These are phyloP conservation scores for Diorhabda sublineata DNA, from an alignment of 1,140 invertebrate species.

Conservation along the genomic window DNA sequence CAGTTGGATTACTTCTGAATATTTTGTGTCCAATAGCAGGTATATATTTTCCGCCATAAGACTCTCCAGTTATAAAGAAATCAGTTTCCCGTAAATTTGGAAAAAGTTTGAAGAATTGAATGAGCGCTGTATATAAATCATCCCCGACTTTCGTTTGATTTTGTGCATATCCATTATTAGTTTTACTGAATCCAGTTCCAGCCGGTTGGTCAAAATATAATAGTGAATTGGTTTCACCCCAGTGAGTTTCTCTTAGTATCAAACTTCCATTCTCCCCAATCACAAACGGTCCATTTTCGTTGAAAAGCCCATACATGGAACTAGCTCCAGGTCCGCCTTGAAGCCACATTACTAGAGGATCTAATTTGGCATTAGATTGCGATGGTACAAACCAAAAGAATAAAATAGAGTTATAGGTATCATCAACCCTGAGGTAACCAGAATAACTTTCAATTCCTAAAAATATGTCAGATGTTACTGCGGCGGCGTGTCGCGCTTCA, in stretches of 20 bases:
- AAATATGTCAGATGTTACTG: slow-evolving; percentile 16
- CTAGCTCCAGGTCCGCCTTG: slow-evolving; percentile 64
- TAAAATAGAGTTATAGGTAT: slow-evolving; percentile 59
- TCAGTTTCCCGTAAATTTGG: slow-evolving; percentile 61
- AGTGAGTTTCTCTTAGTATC: slow-evolving; percentile 52
- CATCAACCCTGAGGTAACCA: slow-evolving; percentile 68
- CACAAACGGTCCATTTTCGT: slow-evolving; percentile 28
- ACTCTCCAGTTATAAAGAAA: slow-evolving; percentile 77
- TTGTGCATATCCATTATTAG: slow-evolving; percentile 57
- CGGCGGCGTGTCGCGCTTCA: slow-evolving; percentile 34
- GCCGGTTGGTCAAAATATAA: slow-evolving; percentile 85
- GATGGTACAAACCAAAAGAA: slow-evolving; percentile 78
- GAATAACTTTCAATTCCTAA: slow-evolving; percentile 48
- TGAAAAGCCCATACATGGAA: slow-evolving; percentile 24
- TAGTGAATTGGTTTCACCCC: slow-evolving; percentile 68
- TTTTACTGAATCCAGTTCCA: slow-evolving; percentile 73
- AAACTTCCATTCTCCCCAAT: slow-evolving; percentile 15
- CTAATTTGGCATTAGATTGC: slow-evolving; percentile 46
- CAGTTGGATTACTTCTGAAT: slow-evolving; percentile 58
- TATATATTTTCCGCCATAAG: slow-evolving; percentile 82
- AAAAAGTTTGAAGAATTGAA: slow-evolving; percentile 69
- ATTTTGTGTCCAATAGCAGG: slow-evolving; percentile 70
- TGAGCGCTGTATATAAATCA: slow-evolving; percentile 59
- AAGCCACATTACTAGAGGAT: slow-evolving; percentile 68
- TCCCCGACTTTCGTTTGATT: slow-evolving; percentile 62